Base-by-base conservation (phyloP, 2,113 vertebrate species). In the Pterocles gutturalis region DNA sequence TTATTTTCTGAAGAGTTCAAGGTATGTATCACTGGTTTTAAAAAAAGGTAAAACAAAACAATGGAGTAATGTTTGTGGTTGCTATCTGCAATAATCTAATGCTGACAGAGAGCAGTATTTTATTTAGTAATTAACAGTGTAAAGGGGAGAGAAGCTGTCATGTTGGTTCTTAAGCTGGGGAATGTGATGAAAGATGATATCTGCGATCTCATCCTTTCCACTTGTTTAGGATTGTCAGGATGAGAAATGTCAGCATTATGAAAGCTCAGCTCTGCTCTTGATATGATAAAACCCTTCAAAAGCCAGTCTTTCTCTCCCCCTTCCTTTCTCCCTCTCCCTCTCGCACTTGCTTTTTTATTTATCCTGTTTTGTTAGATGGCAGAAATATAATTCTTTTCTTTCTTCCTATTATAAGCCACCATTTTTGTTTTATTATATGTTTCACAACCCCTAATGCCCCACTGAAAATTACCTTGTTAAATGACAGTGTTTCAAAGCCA, bases 221-320 rank as follows among this genome's bases (percentile, higher is more conserved):
- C 99, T 99, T 99, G 99, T 99, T 99, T 99, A 99, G 99, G 99
- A 99, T 99, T 99, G 99, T 99, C 99, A 99, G 99, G 98, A 99
- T 99, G 99, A 99, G 99, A 99, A 99, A 99, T 99, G 99, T 99
- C 99, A 99, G 99, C 99, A 99, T 99, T 99, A 99, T 98, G 99
- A 99, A 99, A 99, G 98, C 99, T 98, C 98, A 98, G 98, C 99
- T 99, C 99, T 99, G 98, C 99, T 99, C 99, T 99, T 99, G 99
- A 99, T 99, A 99, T 99, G 99, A 99, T 99, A 99, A 99, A 99
- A 99, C 98, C 98, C 98, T 99, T 99, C 99, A 99, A 99, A 99
- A 99, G 98, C 98, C 98, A 98, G 98, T 97, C 98, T 98, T 98
- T 95, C 97, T 97, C 90, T 79, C 96, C 82, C 97, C 97, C 41